These are phyloP conservation scores for Ctenopoma multispine DNA, from an alignment of 2,797 vertebrate genomes.

Conservation along the genomic window DNA sequence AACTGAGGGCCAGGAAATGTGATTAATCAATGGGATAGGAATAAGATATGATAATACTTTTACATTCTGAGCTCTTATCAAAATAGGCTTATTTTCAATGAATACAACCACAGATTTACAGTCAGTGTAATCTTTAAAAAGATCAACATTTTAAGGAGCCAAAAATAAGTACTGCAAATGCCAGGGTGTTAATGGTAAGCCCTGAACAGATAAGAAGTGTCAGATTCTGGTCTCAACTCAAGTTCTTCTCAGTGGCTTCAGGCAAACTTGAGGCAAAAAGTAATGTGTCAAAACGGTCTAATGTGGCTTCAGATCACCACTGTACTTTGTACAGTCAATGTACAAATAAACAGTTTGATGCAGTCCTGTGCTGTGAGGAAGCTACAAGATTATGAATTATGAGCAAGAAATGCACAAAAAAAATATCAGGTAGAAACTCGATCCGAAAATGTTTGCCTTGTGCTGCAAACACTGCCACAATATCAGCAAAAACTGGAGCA, in stretches of 20 bases:
- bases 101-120: constrained; percentile 26
- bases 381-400: not conserved
- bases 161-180: constrained; percentile 22
- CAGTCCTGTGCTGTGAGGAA: not conserved
- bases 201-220: constrained; percentile 15
- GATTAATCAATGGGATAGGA: constrained; percentile 43
- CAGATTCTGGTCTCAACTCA: constrained; percentile 20
- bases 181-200: constrained; percentile 15
- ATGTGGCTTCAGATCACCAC: constrained; percentile 8
- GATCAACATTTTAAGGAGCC: constrained; percentile 14
- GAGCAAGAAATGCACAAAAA: not conserved
- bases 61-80: constrained; percentile 19
- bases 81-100: constrained; percentile 15
- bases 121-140: constrained; percentile 14
- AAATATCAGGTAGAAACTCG: not conserved
- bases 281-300: constrained; percentile 41
- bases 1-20: constrained; percentile 20
- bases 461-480: not conserved
- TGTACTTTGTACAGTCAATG: constrained; percentile 1
- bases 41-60: constrained; percentile 28
- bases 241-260: constrained; percentile 19
- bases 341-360: not conserved
- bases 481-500: not conserved
- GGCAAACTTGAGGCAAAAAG: constrained; percentile 38
- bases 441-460: not conserved